Conservation (phyloP, 2,797 vertebrate species). For the Muraenolepis orangiensis region DNA sequence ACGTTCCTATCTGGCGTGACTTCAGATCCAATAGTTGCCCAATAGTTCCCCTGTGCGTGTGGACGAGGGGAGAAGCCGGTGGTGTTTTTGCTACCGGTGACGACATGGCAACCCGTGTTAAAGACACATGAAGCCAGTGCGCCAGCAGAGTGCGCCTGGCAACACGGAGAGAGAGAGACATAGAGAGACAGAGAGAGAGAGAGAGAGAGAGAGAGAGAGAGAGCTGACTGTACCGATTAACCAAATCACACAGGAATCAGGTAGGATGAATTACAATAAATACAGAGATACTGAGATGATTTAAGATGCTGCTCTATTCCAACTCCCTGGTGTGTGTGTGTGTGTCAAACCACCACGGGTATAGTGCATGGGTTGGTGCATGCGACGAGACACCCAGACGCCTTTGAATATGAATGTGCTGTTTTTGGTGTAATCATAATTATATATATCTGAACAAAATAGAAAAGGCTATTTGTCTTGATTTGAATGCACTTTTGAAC, state of each 20-base stretch:
- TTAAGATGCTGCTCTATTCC: neutral
- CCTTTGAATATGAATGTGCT: constrained; percentile 37
- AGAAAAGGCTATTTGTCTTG: neutral
- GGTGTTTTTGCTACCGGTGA: constrained; percentile 37
- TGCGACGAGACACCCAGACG: constrained; percentile 44
- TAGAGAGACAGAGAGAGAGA: too few species aligned
- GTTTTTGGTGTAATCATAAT: constrained; percentile 19
- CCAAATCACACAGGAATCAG: constrained; percentile 27
- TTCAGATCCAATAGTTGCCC: neutral
- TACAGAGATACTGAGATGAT: neutral
- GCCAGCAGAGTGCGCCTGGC: too few species aligned
- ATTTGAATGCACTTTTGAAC: neutral
- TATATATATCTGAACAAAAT: neutral
- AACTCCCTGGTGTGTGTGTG: neutral
- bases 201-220: too few species aligned
- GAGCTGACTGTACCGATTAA: constrained; percentile 31
- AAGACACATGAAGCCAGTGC: constrained; percentile 63
- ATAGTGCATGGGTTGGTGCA: constrained; percentile 45
- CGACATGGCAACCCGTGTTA: constrained; percentile 67
- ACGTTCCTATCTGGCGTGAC: neutral
- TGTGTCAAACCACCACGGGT: constrained; percentile 17
- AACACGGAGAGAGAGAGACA: too few species aligned
- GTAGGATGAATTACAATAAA: constrained; percentile 37
- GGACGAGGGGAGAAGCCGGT: constrained; percentile 5
- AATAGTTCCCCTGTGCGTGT: neutral